These are phyloP conservation scores for Euthynnus affinis DNA, from an alignment of 2,797 vertebrate genomes.

Conservation along the genomic window DNA sequence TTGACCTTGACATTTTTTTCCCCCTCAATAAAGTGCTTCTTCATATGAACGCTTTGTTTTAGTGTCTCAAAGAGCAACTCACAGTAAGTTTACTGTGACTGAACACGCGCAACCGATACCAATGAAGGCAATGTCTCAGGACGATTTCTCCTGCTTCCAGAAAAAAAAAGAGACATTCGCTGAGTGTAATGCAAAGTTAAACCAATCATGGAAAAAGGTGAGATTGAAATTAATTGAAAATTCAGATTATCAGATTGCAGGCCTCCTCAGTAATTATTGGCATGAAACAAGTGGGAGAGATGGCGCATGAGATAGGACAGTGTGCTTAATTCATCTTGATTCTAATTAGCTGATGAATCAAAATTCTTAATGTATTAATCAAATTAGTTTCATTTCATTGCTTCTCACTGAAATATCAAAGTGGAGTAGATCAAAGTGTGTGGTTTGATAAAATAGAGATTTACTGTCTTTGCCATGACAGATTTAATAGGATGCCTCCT, in stretches of 20 bases:
- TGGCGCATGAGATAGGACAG: constrained; percentile 53
- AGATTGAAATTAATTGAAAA: constrained; percentile 68
- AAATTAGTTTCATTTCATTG: constrained; percentile 73
- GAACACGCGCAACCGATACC: constrained; percentile 18
- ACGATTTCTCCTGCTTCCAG: background rate
- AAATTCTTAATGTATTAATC: constrained; percentile 77
- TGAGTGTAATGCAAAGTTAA: constrained; percentile 43
- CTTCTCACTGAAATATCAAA: constrained; percentile 68
- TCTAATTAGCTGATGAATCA: constrained; percentile 75
- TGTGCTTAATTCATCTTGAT: constrained; percentile 64
- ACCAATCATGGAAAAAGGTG: constrained; percentile 53
- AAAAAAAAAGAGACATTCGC: constrained; percentile 33
- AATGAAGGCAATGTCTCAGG: background rate
- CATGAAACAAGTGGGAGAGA: constrained; percentile 66
- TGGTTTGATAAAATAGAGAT: constrained; percentile 57
- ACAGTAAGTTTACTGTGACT: constrained; percentile 16
- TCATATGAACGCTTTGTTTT: constrained; percentile 37
- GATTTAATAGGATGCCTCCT: constrained; percentile 54
- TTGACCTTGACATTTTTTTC: constrained; percentile 48
- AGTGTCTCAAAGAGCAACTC: constrained; percentile 41
- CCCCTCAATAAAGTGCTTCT: constrained; percentile 32
- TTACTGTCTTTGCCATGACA: constrained; percentile 56
- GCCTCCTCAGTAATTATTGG: constrained; percentile 60
- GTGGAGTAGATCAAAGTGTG: constrained; percentile 66
- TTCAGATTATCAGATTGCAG: constrained; percentile 60